Conservation (phyloP, 1,140 invertebrate genomes). For the Drosophila willistoni region DNA sequence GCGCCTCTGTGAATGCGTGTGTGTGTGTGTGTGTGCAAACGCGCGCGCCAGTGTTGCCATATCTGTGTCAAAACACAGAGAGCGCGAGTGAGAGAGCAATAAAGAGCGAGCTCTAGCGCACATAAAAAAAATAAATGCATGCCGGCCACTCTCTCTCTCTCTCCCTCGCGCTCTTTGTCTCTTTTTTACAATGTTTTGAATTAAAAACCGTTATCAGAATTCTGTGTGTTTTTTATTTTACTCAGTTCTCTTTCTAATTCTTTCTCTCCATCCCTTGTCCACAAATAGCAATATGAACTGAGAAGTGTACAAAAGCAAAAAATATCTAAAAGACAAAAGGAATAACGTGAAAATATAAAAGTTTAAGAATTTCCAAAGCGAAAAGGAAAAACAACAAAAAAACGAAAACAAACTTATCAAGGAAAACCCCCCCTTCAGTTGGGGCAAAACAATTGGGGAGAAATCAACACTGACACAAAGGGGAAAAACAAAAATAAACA, state of each 20-base stretch:
- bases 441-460: conserved; percentile 6
- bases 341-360: conserved; percentile 23
- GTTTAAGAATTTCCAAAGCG: conserved; percentile 1
- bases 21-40: conserved; percentile 18
- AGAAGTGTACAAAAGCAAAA: conserved; percentile 11
- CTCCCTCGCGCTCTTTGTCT: neutral
- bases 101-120: conserved; percentile 15
- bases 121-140: neutral
- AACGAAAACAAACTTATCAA: conserved; percentile 15
- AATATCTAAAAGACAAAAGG: neutral
- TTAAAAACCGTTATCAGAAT: conserved; percentile 1
- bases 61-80: conserved; percentile 42
- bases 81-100: conserved; percentile 14
- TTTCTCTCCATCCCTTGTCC: neutral
- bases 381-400: conserved; percentile 13
- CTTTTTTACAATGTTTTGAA: conserved; percentile 6
- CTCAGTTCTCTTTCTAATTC: neutral
- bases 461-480: neutral
- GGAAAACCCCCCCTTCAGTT: neutral
- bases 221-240: conserved; percentile 3
- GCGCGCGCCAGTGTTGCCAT: conserved; percentile 61
- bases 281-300: conserved; percentile 3
- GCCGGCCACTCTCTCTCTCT: neutral
- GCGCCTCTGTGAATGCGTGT: conserved; percentile 6
- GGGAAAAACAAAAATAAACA: neutral